A percentile compares a stretch with the other conserved stretches of the same genome.
phyloP scores from a whole-genome alignment of 2,113 vertebrate species.

The Furnarius figulus region DNA sequence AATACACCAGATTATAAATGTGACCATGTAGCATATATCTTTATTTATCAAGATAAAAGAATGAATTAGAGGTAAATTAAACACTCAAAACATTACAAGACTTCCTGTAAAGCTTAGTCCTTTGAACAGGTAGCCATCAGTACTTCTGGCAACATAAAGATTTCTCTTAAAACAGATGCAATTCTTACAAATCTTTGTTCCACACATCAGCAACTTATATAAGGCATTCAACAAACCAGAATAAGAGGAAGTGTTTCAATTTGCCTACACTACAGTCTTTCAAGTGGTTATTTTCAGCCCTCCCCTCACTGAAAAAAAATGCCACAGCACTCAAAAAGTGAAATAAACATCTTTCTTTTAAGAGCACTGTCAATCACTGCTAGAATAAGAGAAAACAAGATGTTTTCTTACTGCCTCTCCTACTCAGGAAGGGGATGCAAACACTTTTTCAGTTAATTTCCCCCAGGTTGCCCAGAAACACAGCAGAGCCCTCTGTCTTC shows the following conservation, averaged over 20 bases:
- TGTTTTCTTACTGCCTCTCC: not conserved
- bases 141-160: not conserved
- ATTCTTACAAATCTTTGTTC: not conserved
- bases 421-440: not conserved
- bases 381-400: not conserved
- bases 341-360: not conserved
- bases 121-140: not conserved
- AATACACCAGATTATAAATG: not conserved
- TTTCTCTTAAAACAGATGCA: not conserved
- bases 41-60: not conserved
- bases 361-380: not conserved
- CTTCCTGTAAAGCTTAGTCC: not conserved
- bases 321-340: not conserved
- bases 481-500: not conserved
- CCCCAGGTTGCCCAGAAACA: not conserved
- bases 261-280: not conserved
- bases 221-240: not conserved
- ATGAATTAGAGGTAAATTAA: not conserved
- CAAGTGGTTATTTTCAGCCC: not conserved
- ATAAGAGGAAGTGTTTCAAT: not conserved
- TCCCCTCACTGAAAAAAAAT: not conserved
- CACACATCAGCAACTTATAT: not conserved
- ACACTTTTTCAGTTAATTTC: not conserved
- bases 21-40: not conserved
- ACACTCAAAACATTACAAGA: not conserved